These are phyloP conservation scores for Fukomys damarensis DNA, from an alignment of 2,113 vertebrate species.

Conservation along the genomic window DNA sequence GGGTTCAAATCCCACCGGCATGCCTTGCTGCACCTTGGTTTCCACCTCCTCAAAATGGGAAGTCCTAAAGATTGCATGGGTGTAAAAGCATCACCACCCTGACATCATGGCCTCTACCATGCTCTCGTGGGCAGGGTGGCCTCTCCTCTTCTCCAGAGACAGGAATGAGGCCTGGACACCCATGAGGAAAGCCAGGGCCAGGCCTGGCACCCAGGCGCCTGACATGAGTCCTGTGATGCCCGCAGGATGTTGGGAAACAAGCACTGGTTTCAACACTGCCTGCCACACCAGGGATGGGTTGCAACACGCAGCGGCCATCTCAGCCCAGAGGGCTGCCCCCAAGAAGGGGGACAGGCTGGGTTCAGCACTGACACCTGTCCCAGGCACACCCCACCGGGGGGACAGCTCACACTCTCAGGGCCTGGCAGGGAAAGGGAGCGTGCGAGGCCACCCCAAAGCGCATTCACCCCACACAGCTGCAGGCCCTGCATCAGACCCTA, in stretches of 20 bases:
- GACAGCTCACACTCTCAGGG: not conserved
- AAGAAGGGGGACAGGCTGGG: not conserved
- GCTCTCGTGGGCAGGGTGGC: fast-evolving
- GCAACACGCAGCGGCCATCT: not conserved
- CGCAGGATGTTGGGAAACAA: slow-evolving; percentile 75
- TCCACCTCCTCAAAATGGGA: not conserved
- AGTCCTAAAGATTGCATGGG: not conserved
- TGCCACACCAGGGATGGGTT: not conserved
- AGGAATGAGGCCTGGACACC: not conserved
- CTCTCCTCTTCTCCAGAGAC: not conserved
- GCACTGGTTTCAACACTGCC: slow-evolving; percentile 48
- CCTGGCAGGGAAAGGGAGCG: fast-evolving
- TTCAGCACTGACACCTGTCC: not conserved
- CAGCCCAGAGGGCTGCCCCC: fast-evolving
- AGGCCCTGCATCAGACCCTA: not conserved
- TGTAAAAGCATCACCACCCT: not conserved
- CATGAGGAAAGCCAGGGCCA: not conserved
- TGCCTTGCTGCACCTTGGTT: not conserved
- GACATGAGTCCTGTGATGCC: slow-evolving; percentile 40
- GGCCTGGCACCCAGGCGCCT: slow-evolving; percentile 30
- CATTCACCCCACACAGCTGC: not conserved
- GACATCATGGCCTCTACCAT: fast-evolving
- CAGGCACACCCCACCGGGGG: fast-evolving
- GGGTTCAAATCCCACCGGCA: not conserved
- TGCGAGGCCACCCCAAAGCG: not conserved